These are phyloP conservation scores for Sminthurides bifidus DNA, from an alignment of 1,140 invertebrate species.

Conservation along the genomic window DNA sequence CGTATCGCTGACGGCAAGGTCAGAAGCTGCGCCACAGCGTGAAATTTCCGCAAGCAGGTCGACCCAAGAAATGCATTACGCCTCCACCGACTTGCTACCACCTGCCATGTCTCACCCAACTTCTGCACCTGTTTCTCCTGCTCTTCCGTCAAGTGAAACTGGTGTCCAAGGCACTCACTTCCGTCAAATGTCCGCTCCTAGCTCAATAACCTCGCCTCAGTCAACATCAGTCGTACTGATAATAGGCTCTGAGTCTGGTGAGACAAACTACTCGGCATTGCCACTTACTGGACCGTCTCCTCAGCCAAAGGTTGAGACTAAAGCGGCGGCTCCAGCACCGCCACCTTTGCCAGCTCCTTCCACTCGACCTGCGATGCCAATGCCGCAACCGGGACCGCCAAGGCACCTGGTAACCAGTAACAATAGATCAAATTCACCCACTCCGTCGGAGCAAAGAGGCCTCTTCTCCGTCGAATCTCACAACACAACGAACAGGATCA, in stretches of 20 bases:
- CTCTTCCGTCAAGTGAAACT: too few relatives aligned
- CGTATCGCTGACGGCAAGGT: too few relatives aligned
- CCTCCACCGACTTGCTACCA: slow-evolving; percentile 21
- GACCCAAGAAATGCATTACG: slow-evolving; percentile 27
- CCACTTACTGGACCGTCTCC: background rate
- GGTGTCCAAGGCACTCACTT: too few relatives aligned
- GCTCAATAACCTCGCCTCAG: slow-evolving; percentile 8
- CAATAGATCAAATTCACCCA: background rate
- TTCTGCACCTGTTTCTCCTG: too few relatives aligned
- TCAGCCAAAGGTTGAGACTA: slow-evolving; percentile 6
- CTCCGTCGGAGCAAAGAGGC: too few relatives aligned
- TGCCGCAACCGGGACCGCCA: background rate
- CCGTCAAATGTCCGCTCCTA: slow-evolving; percentile 10
- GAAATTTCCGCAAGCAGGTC: too few relatives aligned
- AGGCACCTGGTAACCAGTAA: background rate
- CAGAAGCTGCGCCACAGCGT: too few relatives aligned
- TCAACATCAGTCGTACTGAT: slow-evolving; percentile 30
- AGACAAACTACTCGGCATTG: too few relatives aligned
- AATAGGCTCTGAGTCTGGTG: slow-evolving; percentile 15
- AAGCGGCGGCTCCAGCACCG: background rate
- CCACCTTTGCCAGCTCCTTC: background rate
- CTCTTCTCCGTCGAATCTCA: too few relatives aligned
- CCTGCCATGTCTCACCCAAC: background rate
- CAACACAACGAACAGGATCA: too few relatives aligned
- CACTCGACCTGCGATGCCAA: background rate